Evolutionary conservation across 2,113 vertebrate species (phyloP), one percentile per base, ranked within the genome.

Genomic region (Pristiophorus japonicus): DNA sequence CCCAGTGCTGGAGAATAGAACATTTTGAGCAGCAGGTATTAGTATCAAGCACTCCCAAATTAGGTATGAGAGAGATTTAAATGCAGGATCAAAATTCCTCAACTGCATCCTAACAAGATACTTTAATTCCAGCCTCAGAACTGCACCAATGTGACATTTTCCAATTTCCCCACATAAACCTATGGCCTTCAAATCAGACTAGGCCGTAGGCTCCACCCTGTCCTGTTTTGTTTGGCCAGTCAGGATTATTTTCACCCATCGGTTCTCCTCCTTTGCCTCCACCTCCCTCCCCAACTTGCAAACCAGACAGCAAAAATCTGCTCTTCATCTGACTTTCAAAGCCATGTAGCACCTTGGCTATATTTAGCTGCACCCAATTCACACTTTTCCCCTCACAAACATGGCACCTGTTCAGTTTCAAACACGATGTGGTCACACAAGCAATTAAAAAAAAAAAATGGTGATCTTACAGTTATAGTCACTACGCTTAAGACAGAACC

Each of bases 381-480:
- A 38, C n/a, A 92, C 34, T 42, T n/a, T 65, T 8, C 59, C 87
- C 59, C 18, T 63, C 59, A 10, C 88, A 92, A 92, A 92, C 88
- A 92, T 92, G 59, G 59, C 59, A 92, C 62, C 88, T 92, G 88
- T 88, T 88, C 85, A 55, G 24, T 16, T 92, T 92, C 16, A 92
- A 91, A 22, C 88, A 91, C 18, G 0, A n/a, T 38, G 59, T 88
- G 62, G 4, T 92, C 88, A 92, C 59, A 92, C 88, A 81, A 42
- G 78, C 78, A 81, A 10, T 42, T 81, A 20, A 12, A 34, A 38
- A 92, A 63, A 38, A 63, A 5, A n/a, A n/a, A n/a, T n/a, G n/a
- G 45, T 65, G 34, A 92, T n/a, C 18, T 59, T 59, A 92, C 34
- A 38, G 59, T 92, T 63, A 63, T 38, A 92, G 34, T 8, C 34